Evolutionary conservation across 2,797 vertebrate genomes (phyloP).

Genomic region (Psittacula echo): DNA sequence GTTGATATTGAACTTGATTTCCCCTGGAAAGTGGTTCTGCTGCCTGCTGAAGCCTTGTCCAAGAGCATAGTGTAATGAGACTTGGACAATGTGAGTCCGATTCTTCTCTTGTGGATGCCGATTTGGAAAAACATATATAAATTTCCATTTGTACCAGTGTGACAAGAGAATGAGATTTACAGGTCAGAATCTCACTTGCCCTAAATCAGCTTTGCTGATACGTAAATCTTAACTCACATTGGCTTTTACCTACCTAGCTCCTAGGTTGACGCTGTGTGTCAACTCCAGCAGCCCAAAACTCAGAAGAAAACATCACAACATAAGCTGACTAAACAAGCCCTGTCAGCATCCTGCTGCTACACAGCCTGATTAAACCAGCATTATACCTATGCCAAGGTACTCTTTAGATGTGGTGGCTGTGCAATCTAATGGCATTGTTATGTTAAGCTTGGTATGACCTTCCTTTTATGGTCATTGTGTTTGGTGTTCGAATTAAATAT

Average conservation of each 20-base stretch:
- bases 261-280: background rate
- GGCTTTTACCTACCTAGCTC: background rate
- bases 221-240: background rate
- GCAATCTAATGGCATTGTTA: background rate
- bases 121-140: background rate
- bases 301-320: background rate
- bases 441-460: background rate
- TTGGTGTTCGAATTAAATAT: background rate
- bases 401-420: background rate
- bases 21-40: background rate
- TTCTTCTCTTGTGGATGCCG: background rate
- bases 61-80: background rate
- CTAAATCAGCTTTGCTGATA: background rate
- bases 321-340: background rate
- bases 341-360: background rate
- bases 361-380: background rate
- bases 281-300: background rate
- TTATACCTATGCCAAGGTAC: background rate
- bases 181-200: background rate
- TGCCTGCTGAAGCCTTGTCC: background rate
- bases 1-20: background rate
- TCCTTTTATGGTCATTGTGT: background rate
- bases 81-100: background rate
- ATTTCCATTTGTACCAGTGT: background rate
- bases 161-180: background rate